A percentile compares a stretch with the other conserved stretches of the same genome.
These are phyloP conservation scores for Hippolais icterina DNA, from an alignment of 2,113 vertebrate genomes.

Conservation along the genomic window DNA sequence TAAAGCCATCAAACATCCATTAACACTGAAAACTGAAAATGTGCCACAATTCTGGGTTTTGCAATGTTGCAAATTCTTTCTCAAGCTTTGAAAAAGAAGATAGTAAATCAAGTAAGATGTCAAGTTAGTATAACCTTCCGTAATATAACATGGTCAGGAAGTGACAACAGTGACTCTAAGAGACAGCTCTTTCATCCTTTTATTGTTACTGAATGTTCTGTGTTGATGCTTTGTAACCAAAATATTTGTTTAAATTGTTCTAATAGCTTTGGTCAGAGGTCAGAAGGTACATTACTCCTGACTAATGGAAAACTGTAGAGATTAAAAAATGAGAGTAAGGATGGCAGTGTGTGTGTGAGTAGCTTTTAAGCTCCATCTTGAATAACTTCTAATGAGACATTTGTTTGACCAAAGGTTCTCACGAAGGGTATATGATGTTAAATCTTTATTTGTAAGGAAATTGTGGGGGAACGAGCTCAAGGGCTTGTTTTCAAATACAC, in stretches of 20 bases:
- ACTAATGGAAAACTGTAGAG: not conserved
- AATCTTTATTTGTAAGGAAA: not conserved
- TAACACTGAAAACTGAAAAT: slow-evolving; percentile 1
- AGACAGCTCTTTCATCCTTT: not conserved
- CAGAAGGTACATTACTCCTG: slow-evolving; percentile 5
- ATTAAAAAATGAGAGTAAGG: not conserved
- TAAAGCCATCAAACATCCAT: not conserved
- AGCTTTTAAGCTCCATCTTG: slow-evolving; percentile 1
- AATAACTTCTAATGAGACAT: not conserved
- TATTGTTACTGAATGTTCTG: slow-evolving; percentile 1
- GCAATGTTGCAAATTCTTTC: not conserved
- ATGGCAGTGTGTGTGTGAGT: not conserved
- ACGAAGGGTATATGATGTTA: not conserved
- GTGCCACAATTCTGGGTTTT: not conserved
- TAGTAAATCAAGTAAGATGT: not conserved
- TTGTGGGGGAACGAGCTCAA: not conserved
- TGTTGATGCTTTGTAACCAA: slow-evolving; percentile 55
- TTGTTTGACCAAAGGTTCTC: not conserved
- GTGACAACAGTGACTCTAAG: not conserved
- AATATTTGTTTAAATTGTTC: slow-evolving; percentile 57
- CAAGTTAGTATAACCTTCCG: not conserved
- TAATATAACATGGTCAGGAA: not conserved
- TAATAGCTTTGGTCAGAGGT: slow-evolving; percentile 44
- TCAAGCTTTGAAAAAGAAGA: not conserved
- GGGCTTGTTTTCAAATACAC: not conserved